Conservation (phyloP, 2,888 invertebrate species). For the Shargacucullia verbasci region DNA sequence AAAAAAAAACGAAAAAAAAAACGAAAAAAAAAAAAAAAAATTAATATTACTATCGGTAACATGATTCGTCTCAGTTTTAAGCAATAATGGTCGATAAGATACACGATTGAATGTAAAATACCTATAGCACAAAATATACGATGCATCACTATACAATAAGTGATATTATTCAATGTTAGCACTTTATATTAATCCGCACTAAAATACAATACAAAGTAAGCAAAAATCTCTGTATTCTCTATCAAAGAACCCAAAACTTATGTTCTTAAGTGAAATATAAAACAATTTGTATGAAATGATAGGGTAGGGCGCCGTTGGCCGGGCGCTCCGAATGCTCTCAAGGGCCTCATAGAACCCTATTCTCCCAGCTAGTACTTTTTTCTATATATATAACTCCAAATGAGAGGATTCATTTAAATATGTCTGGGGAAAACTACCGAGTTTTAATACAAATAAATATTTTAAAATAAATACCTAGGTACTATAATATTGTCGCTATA, state of each 20-base stretch:
- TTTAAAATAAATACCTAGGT: no score
- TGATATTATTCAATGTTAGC: neutral
- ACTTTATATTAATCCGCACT: neutral
- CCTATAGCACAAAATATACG: no score
- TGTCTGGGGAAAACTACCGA: conserved; percentile 11
- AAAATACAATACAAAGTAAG: conserved; percentile 9
- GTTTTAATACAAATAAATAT: conserved; percentile 2
- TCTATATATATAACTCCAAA: conserved; percentile 26
- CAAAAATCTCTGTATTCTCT: conserved; percentile 17
- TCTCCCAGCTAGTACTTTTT: conserved; percentile 48
- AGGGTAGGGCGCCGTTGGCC: conserved; percentile 34
- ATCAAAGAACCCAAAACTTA: conserved; percentile 24
- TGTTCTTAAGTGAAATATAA: conserved; percentile 66
- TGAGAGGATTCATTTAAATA: conserved; percentile 39
- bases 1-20: no score
- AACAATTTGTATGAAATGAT: conserved; percentile 67
- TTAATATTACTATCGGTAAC: no score
- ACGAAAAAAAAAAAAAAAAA: no score
- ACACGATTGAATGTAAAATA: no score
- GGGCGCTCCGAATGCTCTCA: conserved; percentile 56
- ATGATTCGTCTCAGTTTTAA: no score
- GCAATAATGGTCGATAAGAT: no score
- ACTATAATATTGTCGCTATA: no score
- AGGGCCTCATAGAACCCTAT: conserved; percentile 60
- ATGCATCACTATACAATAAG: no score